phyloP scores from a whole-genome alignment of 1,140 invertebrate species.

The Tachypleus tridentatus region DNA sequence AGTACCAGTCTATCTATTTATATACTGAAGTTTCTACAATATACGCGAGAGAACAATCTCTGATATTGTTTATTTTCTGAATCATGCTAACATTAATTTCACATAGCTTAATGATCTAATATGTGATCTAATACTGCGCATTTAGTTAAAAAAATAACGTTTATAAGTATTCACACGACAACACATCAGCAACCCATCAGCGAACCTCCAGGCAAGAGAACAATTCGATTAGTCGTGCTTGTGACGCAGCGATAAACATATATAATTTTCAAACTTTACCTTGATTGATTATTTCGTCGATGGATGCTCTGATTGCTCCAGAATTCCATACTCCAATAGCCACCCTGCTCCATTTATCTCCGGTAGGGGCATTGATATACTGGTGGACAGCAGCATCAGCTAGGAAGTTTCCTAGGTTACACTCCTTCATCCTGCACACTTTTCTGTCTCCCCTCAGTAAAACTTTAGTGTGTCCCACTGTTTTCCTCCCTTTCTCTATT shows the following conservation, averaged over 20 bases:
- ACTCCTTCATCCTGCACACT: conserved; percentile 56
- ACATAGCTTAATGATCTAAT: too few relatives aligned
- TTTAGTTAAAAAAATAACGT: too few relatives aligned
- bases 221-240: not conserved
- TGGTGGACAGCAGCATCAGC: conserved; percentile 54
- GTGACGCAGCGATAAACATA: not conserved
- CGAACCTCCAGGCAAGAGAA: too few relatives aligned
- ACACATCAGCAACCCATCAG: too few relatives aligned
- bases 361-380: conserved; percentile 17
- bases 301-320: conserved; percentile 53
- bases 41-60: too few relatives aligned
- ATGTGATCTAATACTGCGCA: too few relatives aligned
- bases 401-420: conserved; percentile 72
- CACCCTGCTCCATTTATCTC: conserved; percentile 44
- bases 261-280: conserved; percentile 31
- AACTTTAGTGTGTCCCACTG: conserved; percentile 31
- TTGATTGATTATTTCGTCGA: conserved; percentile 39
- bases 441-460: conserved; percentile 34
- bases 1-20: too few relatives aligned
- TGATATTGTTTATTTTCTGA: too few relatives aligned
- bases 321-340: conserved; percentile 59
- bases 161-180: too few relatives aligned
- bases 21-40: too few relatives aligned
- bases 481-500: conserved; percentile 37
- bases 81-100: too few relatives aligned